Conservation (phyloP, 2,113 vertebrate genomes). For the Syngnathus floridae region DNA sequence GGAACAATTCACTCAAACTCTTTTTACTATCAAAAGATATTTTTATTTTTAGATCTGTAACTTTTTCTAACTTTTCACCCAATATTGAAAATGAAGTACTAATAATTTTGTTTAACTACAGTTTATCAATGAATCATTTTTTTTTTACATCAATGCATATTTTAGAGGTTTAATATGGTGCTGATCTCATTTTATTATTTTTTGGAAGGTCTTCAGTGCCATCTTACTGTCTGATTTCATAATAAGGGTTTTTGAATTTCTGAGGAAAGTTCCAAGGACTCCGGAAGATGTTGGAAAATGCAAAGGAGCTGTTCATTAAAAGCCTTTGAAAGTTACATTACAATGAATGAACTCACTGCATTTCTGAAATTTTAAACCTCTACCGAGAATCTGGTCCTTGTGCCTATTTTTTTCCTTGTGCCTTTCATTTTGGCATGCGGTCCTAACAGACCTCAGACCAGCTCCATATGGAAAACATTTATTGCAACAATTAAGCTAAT, state of each 20-base stretch:
- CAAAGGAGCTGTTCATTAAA: too few relatives aligned
- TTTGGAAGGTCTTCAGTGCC: not conserved
- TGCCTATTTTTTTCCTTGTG: not conserved
- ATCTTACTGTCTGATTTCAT: not conserved
- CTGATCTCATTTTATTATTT: not conserved
- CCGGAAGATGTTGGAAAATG: not conserved
- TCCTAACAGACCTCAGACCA: conserved; percentile 51
- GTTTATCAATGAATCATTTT: too few relatives aligned
- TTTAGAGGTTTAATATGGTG: too few relatives aligned
- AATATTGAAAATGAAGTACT: too few relatives aligned
- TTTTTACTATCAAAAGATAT: too few relatives aligned
- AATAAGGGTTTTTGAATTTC: not conserved
- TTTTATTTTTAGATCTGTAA: too few relatives aligned
- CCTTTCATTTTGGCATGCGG: conserved; percentile 36
- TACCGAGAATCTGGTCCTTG: conserved; percentile 40
- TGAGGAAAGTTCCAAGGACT: not conserved
- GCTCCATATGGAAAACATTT: conserved; percentile 60
- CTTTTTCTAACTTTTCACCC: too few relatives aligned
- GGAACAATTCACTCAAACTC: too few relatives aligned
- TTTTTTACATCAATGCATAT: too few relatives aligned
- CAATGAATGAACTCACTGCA: conserved; percentile 27
- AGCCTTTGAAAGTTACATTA: too few relatives aligned
- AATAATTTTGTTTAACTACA: too few relatives aligned
- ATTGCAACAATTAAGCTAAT: conserved; percentile 65
- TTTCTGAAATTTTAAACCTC: conserved; percentile 29